A percentile compares a stretch with the other conserved stretches of the same genome.
Conservation (phyloP, 2,797 vertebrate genomes). For the Hippocampus kuda region DNA sequence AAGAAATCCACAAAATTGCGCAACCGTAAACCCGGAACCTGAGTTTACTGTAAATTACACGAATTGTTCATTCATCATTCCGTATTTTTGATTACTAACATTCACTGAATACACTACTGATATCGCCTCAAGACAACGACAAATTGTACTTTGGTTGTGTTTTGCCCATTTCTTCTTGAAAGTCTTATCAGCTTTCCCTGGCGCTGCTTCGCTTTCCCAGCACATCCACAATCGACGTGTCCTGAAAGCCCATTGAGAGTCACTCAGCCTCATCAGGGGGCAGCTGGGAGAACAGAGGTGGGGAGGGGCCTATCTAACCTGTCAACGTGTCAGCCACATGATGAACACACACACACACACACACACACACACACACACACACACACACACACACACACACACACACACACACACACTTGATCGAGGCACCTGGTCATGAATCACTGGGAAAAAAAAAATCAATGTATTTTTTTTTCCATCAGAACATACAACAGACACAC, state of each 20-base stretch:
- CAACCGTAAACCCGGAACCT: too few relatives aligned
- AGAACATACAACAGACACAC: conserved; percentile 5
- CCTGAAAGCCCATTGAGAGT: conserved; percentile 53
- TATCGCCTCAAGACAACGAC: neutral
- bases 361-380: conserved; percentile 33
- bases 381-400: conserved; percentile 23
- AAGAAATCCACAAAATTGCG: too few relatives aligned
- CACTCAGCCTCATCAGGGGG: conserved; percentile 63
- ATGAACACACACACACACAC: conserved; percentile 34
- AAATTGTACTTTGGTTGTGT: conserved; percentile 27
- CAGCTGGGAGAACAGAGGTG: conserved; percentile 51
- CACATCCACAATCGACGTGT: conserved; percentile 30
- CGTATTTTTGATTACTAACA: too few relatives aligned
- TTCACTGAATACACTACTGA: neutral
- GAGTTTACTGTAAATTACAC: too few relatives aligned
- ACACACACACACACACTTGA: neutral
- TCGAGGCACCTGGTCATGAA: conserved; percentile 15
- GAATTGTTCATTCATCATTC: too few relatives aligned
- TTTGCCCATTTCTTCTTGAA: neutral
- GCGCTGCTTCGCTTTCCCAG: conserved; percentile 41
- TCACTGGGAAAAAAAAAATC: conserved; percentile 23
- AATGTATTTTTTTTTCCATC: conserved; percentile 15
- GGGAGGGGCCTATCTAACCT: conserved; percentile 55
- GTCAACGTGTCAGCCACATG: conserved; percentile 64
- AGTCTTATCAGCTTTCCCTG: conserved; percentile 31